These are phyloP conservation scores for Belgica antarctica DNA, from an alignment of 2,888 invertebrate species.

Conservation along the genomic window DNA sequence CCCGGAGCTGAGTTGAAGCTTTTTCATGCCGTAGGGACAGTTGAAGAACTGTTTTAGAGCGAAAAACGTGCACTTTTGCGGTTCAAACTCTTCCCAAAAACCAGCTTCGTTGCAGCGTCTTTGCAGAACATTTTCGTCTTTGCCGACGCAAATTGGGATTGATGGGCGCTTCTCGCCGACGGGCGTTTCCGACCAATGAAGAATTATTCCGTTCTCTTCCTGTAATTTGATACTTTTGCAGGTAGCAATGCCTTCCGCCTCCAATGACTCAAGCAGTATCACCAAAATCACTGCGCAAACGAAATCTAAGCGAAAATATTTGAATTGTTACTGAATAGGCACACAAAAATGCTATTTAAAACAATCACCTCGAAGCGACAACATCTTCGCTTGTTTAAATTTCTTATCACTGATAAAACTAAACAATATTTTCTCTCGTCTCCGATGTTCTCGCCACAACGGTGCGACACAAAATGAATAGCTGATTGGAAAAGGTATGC, in stretches of 20 bases:
- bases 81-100: slow-evolving; percentile 48
- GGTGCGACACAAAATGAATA: not conserved
- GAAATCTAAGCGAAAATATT: not conserved
- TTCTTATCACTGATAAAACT: not conserved
- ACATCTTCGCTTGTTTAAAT: not conserved
- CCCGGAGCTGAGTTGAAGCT: slow-evolving; percentile 40
- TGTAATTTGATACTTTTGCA: slow-evolving; percentile 6
- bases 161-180: slow-evolving; percentile 47
- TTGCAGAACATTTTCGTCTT: slow-evolving; percentile 47
- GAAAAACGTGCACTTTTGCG: slow-evolving; percentile 47
- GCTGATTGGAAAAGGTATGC: not conserved
- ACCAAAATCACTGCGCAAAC: not conserved
- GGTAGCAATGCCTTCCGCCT: not conserved
- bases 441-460: not conserved
- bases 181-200: slow-evolving; percentile 17
- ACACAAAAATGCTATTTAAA: slow-evolving; percentile 1
- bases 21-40: slow-evolving; percentile 47
- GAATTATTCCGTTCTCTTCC: not conserved
- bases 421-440: not conserved
- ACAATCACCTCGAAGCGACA: slow-evolving; percentile 3
- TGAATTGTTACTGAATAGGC: not conserved
- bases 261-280: too few species aligned
- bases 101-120: slow-evolving; percentile 48
- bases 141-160: slow-evolving; percentile 50
- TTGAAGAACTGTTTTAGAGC: slow-evolving; percentile 45